phyloP scores from a whole-genome alignment of 2,113 vertebrate genomes.

The Ammodramus savannarum region DNA sequence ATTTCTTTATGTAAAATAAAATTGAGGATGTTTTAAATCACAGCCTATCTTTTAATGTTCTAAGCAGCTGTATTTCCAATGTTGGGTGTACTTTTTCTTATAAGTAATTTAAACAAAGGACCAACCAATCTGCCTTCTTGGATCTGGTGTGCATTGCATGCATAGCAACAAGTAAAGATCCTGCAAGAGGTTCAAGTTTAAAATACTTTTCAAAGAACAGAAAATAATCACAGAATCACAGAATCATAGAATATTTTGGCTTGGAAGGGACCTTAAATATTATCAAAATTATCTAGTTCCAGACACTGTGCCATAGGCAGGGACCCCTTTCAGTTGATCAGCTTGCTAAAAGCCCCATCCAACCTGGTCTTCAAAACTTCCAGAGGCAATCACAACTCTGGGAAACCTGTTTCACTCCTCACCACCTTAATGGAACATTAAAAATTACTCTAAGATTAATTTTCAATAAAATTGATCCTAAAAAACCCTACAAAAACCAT shows the following conservation, averaged over 20 bases:
- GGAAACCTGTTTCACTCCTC: not conserved
- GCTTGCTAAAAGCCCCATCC: not conserved
- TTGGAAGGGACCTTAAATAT: not conserved
- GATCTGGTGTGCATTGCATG: not conserved
- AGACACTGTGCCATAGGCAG: fast-evolving
- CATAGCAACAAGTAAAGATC: not conserved
- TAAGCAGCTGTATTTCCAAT: not conserved
- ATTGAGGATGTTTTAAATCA: not conserved
- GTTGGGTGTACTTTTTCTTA: not conserved
- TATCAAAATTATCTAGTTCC: not conserved
- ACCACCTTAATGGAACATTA: not conserved
- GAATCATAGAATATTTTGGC: not conserved
- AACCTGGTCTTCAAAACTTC: not conserved
- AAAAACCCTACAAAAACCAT: not conserved
- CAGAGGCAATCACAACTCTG: not conserved
- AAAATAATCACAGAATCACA: not conserved
- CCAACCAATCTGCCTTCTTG: not conserved
- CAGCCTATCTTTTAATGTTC: not conserved
- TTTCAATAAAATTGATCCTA: not conserved
- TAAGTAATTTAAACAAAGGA: not conserved
- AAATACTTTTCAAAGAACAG: not conserved
- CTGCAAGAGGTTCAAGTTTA: not conserved
- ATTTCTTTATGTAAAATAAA: not conserved
- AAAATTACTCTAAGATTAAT: not conserved
- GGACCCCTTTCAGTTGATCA: not conserved